Evolutionary conservation across 2,888 invertebrate species (phyloP), one percentile per base, ranked within the genome.

Genomic region (Agrotis clavis): DNA sequence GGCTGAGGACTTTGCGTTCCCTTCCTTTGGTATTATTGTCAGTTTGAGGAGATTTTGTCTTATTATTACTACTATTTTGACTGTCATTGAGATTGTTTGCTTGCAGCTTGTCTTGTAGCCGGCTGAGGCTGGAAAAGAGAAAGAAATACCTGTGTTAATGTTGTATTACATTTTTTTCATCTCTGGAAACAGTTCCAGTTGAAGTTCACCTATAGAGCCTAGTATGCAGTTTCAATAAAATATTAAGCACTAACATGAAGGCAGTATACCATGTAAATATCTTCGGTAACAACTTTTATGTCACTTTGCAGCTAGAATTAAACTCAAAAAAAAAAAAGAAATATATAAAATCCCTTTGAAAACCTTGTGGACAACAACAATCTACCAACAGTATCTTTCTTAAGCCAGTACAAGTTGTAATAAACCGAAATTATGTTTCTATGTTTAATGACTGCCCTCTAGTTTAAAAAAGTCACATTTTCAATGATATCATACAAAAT

Each of bases 51-150:
- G 90, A 93, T 84, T 91, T 86, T 74, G 85, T 92, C 89, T 94
- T 94, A 80, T 94, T 94, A 80, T 85, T 89, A 79, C 85, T 85
- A 83, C 85, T 89, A 82, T 86, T 93, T 83, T 90, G 94, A 79
- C 85, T 93, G 81, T 95, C 95, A 85, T 92, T 95, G 57, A 95
- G 85, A 85, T 93, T 95, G 78, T 94, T 95, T 4, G 94, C 93
- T 90, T 96, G 96, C 2, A 96, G 84, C 86, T 96, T 96, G 65
- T 96, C 96, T 91, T 96, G 95, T 78, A 96, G 89, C 75, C 94
- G 92, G 81, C 89, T 92, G 66, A 96, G 89, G 79, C 96, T 96
- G 93, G 76, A 95, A 94, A 47, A 57, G 69, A 81, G 61, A 53
- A 53, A 54, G 62, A 11, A 3, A 30, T 14, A 30, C 2, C n/a